These are phyloP conservation scores for Diorhabda sublineata DNA, from an alignment of 1,140 invertebrate genomes.

Conservation along the genomic window DNA sequence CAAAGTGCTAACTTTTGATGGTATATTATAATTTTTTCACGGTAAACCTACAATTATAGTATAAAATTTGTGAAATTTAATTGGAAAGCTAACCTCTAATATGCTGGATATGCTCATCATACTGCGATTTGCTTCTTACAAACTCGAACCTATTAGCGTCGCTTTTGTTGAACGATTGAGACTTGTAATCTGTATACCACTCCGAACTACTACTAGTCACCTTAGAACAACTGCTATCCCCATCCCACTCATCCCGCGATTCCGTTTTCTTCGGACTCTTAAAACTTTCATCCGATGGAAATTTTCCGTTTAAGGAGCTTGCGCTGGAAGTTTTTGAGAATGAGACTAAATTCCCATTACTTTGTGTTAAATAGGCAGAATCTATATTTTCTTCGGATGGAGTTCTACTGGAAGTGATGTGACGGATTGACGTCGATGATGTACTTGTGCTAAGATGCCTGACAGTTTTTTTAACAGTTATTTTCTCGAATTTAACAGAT, in stretches of 20 bases:
- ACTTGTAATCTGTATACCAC: constrained; percentile 58
- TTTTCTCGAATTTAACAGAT: constrained; percentile 64
- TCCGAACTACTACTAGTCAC: constrained; percentile 46
- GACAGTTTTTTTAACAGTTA: constrained; percentile 57
- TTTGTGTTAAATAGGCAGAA: constrained; percentile 57
- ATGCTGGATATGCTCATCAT: constrained; percentile 80
- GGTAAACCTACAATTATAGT: too few species aligned
- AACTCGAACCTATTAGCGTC: constrained; percentile 49
- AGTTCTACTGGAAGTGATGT: constrained; percentile 46
- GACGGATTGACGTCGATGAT: constrained; percentile 26
- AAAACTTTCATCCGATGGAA: constrained; percentile 58
- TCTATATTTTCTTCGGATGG: constrained; percentile 55
- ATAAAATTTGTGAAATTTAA: too few species aligned
- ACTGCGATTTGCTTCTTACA: constrained; percentile 68
- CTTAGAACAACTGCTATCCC: constrained; percentile 37
- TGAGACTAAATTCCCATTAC: constrained; percentile 50
- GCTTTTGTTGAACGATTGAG: constrained; percentile 52
- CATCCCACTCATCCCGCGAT: constrained; percentile 33
- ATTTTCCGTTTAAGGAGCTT: constrained; percentile 46
- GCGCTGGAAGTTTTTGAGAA: constrained; percentile 49
- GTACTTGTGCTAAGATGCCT: constrained; percentile 44
- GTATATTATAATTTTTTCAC: too few species aligned
- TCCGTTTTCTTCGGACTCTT: constrained; percentile 36
- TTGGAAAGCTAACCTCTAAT: constrained; percentile 67
- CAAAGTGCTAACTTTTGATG: too few species aligned